Evolutionary conservation across 2,888 invertebrate species (phyloP).

Genomic region (Himalopsyche kuldschensis): DNA sequence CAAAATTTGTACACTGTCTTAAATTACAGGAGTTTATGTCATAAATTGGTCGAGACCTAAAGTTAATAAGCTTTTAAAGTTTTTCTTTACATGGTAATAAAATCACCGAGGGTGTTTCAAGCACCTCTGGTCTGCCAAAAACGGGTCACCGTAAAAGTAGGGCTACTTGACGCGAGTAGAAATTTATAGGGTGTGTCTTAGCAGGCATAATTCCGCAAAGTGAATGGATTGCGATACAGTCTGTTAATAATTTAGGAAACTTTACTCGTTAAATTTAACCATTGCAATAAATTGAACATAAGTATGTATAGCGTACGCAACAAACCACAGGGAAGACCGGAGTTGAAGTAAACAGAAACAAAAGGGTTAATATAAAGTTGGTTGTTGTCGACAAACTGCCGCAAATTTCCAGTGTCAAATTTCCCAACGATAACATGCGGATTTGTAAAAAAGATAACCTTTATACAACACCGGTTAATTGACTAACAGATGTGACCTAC

Average conservation of each 20-base stretch:
- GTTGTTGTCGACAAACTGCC: background rate
- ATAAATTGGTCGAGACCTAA: too few species aligned
- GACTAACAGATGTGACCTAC: background rate
- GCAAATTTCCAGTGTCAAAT: background rate
- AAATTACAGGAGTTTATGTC: too few species aligned
- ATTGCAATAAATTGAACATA: constrained; percentile 35
- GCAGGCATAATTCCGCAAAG: background rate
- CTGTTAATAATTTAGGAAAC: constrained; percentile 36
- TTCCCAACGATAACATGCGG: background rate
- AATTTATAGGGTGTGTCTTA: background rate
- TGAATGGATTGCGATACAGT: constrained; percentile 33
- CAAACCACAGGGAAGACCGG: background rate
- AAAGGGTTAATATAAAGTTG: background rate
- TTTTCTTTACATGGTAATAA: too few species aligned
- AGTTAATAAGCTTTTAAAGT: too few species aligned
- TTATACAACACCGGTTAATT: background rate
- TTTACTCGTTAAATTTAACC: constrained; percentile 38
- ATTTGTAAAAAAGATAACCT: background rate
- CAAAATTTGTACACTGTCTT: too few species aligned
- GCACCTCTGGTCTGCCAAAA: background rate
- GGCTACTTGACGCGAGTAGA: background rate
- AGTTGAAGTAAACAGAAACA: background rate
- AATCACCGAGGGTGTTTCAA: too few species aligned
- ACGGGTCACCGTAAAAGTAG: background rate
- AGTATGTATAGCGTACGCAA: constrained; percentile 7